These are phyloP conservation scores for Octopus sinensis DNA, from an alignment of 1,140 invertebrate genomes.

Conservation along the genomic window DNA sequence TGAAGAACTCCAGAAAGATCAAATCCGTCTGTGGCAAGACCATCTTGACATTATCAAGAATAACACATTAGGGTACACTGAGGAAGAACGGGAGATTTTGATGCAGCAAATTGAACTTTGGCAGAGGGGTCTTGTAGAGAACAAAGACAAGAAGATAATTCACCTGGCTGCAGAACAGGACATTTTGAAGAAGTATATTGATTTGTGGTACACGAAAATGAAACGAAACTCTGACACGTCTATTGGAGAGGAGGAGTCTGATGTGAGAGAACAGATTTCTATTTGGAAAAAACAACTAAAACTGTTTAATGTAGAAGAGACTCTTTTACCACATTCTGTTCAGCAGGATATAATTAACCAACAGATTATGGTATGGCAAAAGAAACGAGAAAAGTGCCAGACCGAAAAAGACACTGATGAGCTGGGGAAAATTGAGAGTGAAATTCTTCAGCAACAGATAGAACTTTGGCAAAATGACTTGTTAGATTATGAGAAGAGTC, in stretches of 20 bases:
- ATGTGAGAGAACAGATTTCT: not conserved
- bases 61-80: not conserved
- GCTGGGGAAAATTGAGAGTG: not conserved
- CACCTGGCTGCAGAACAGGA: not conserved
- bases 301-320: not conserved
- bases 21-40: not conserved
- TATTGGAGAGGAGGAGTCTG: not conserved
- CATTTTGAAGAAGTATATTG: not conserved
- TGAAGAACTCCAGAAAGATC: conserved; percentile 6
- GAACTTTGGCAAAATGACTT: conserved; percentile 1
- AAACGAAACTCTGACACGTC: not conserved
- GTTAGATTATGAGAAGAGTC: not conserved
- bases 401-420: not conserved
- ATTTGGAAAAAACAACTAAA: not conserved
- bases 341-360: not conserved
- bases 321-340: not conserved
- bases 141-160: not conserved
- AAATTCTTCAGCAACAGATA: conserved; percentile 7
- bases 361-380: not conserved
- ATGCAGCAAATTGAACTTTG: conserved; percentile 7
- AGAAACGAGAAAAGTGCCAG: not conserved
- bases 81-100: not conserved
- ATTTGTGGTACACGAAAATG: not conserved
- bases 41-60: not conserved
- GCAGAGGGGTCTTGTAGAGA: not conserved